Conservation (phyloP, 2,797 vertebrate genomes). For the Catamblyrhynchus diadema region DNA sequence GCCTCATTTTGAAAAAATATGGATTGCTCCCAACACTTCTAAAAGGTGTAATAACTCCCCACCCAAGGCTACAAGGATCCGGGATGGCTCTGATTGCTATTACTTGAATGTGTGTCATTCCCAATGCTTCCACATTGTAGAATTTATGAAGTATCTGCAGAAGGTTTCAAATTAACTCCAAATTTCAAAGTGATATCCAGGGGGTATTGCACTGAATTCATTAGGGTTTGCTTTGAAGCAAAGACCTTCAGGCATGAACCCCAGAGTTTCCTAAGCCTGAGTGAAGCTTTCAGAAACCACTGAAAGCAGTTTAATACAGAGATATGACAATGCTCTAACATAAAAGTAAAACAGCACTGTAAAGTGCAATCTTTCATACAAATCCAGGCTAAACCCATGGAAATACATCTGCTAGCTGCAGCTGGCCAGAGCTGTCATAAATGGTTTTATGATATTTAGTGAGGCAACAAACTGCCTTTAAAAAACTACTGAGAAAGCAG, state of each 20-base stretch:
- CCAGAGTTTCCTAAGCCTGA: not conserved
- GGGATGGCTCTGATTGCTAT: not conserved
- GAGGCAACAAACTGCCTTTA: not conserved
- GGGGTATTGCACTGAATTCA: not conserved
- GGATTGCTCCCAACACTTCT: not conserved
- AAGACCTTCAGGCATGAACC: not conserved
- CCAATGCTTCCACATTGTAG: not conserved
- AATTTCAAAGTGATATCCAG: not conserved
- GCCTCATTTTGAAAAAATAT: not conserved
- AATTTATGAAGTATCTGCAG: not conserved
- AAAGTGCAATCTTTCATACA: not conserved
- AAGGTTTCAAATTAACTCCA: not conserved
- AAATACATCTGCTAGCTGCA: not conserved
- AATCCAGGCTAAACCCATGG: not conserved
- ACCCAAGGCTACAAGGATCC: rapidly evolving
- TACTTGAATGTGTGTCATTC: not conserved
- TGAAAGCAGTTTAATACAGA: not conserved
- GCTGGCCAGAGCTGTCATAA: not conserved
- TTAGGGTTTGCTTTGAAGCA: not conserved
- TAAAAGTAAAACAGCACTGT: not conserved
- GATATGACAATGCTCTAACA: not conserved
- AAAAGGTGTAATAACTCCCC: not conserved
- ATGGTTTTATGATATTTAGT: not conserved
- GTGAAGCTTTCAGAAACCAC: not conserved
- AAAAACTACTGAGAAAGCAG: not conserved